Evolutionary conservation across 1,140 invertebrate species (phyloP), one percentile per base, ranked within the genome.

Genomic region (Caenorhabditis latens): DNA sequence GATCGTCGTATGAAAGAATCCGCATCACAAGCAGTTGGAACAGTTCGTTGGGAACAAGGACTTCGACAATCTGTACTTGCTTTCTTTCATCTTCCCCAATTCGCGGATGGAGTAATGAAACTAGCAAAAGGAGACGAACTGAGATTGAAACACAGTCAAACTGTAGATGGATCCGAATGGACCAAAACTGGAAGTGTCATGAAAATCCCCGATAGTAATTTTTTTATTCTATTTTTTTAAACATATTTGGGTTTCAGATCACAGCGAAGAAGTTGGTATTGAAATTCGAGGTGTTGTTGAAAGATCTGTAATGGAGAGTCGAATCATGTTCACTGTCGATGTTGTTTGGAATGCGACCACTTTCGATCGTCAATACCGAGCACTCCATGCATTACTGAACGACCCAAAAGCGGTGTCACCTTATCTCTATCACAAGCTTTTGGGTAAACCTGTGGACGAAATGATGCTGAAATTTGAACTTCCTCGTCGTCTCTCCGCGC

Each of bases 101-200:
- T 97, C 13, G 97, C 99, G 91, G 96, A 97, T 89, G 95, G 94
- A 94, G 97, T 98, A 91, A 98, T 99, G 96, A 97, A 98, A 93
- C 93, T 99, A n/a, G 99, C 99, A 98, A 97, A 98, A 92, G 98
- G 98, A 24, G 98, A 99, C 94, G 98, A 99, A 93, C 93, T 99
- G 32, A 94, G 96, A 88, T 93, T 99, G 50, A 95, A 97, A 88
- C 99, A 99, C 92, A 94, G 98, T 7, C 89, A 92, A 63, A 92
- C 90, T 5, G 48, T 94, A 57, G 90, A 91, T 65, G 91, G 90
- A 48, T 87, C 58, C 48, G 93, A 94, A 40, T 99, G 98, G 98
- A 96, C 95, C 48, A 97, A 97, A 42, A 96, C 98, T 43, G 98
- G 98, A 0, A 94, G 95, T 92, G 97, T 99, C 32, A 99, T 99